phyloP scores from a whole-genome alignment of 2,888 invertebrate genomes.

The Calliopum simillimum region DNA sequence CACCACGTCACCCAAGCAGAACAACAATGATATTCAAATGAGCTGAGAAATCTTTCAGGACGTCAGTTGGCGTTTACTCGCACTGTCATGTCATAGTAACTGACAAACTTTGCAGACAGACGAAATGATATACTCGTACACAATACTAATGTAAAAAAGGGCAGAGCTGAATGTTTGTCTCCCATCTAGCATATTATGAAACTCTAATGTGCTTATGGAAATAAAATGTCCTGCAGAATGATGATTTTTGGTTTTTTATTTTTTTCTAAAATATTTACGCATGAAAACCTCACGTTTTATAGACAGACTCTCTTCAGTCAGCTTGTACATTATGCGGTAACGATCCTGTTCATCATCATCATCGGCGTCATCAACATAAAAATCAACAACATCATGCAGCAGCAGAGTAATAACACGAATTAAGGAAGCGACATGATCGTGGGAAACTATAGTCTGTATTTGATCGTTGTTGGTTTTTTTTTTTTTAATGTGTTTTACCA shows the following conservation, averaged over 20 bases:
- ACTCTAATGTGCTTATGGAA: not conserved
- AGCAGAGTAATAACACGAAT: constrained; percentile 9
- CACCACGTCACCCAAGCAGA: constrained; percentile 24
- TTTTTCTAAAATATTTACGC: constrained; percentile 38
- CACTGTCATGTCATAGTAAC: constrained; percentile 2
- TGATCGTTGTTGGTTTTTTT: too few relatives aligned
- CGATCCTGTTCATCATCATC: not conserved
- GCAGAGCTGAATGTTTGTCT: not conserved
- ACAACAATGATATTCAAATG: constrained; percentile 52
- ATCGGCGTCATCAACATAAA: not conserved
- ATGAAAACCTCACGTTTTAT: constrained; percentile 41
- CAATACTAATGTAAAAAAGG: not conserved
- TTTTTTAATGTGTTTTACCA: too few relatives aligned
- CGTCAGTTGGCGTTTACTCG: constrained; percentile 7
- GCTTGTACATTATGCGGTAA: not conserved
- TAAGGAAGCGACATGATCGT: too few relatives aligned
- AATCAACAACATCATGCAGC: not conserved
- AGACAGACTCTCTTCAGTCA: constrained; percentile 9
- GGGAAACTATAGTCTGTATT: too few relatives aligned
- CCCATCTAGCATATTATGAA: constrained; percentile 14
- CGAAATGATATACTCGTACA: constrained; percentile 5
- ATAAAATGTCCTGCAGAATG: constrained; percentile 36
- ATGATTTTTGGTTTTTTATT: constrained; percentile 25
- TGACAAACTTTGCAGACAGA: not conserved
- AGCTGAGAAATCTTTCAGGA: constrained; percentile 37